These are phyloP conservation scores for Zingel zingel DNA, from an alignment of 2,113 vertebrate species.

Conservation along the genomic window DNA sequence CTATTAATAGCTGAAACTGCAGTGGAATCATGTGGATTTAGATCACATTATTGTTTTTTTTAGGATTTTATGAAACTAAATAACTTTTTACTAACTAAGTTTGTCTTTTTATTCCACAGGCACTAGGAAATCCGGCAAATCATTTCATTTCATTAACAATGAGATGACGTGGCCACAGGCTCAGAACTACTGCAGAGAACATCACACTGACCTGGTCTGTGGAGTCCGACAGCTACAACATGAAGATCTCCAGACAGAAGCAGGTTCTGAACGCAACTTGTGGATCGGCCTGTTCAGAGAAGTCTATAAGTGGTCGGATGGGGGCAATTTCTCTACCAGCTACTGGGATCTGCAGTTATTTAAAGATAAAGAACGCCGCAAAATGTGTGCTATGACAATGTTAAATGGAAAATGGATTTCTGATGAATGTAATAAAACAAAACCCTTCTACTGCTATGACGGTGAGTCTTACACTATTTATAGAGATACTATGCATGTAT, in stretches of 20 bases:
- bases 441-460: slow-evolving; percentile 37
- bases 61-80: neutral
- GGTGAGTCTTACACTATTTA: slow-evolving; percentile 9
- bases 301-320: neutral
- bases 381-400: neutral
- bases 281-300: slow-evolving; percentile 49
- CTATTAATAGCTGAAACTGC: neutral
- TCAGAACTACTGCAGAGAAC: slow-evolving; percentile 23
- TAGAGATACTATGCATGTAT: no score
- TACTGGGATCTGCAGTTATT: neutral
- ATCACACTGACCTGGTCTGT: slow-evolving; percentile 47
- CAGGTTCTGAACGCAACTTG: fast-evolving
- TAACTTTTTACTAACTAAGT: neutral
- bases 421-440: neutral
- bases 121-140: no score
- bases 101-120: neutral
- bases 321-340: slow-evolving; percentile 11
- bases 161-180: fast-evolving
- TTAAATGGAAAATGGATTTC: fast-evolving
- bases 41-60: neutral
- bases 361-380: fast-evolving
- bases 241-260: fast-evolving
- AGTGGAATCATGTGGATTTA: neutral
- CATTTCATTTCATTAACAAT: fast-evolving
- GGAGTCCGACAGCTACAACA: neutral